Evolutionary conservation across 2,797 vertebrate genomes (phyloP).

Genomic region (Nannoperca australis): DNA sequence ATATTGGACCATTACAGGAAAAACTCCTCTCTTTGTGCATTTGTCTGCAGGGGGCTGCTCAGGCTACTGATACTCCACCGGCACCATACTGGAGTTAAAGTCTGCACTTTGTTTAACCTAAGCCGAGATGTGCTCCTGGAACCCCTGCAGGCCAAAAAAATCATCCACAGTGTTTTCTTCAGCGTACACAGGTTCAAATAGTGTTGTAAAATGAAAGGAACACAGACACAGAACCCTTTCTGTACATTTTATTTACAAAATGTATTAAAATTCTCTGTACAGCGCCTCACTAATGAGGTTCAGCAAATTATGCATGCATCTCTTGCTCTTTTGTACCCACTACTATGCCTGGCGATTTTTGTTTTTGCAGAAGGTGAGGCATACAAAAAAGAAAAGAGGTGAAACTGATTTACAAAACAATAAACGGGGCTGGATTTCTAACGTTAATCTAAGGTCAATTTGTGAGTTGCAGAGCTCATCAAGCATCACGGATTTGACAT

Average conservation of each 20-base stretch:
- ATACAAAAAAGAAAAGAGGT: constrained; percentile 60
- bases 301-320: constrained; percentile 96
- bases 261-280: constrained; percentile 99
- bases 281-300: constrained; percentile 94
- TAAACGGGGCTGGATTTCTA: constrained; percentile 86
- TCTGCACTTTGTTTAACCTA: constrained; percentile 31
- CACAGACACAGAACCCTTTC: constrained; percentile 79
- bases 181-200: neutral
- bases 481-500: constrained; percentile 91
- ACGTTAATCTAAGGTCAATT: constrained; percentile 85
- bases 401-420: constrained; percentile 64
- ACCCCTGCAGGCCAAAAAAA: constrained; percentile 5
- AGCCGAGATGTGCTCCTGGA: neutral
- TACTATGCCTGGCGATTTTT: constrained; percentile 87
- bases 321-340: constrained; percentile 91
- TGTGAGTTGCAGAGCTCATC: constrained; percentile 90
- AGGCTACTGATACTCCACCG: constrained; percentile 1
- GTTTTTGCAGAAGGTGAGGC: constrained; percentile 89
- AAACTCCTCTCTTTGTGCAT: constrained; percentile 50
- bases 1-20: constrained; percentile 65
- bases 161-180: constrained; percentile 6
- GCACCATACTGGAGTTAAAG: constrained; percentile 20
- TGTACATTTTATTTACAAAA: constrained; percentile 99
- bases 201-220: constrained; percentile 37
- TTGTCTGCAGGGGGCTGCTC: constrained; percentile 44